These are phyloP conservation scores for Etheostoma perlongum DNA, from an alignment of 2,797 vertebrate species.

Conservation along the genomic window DNA sequence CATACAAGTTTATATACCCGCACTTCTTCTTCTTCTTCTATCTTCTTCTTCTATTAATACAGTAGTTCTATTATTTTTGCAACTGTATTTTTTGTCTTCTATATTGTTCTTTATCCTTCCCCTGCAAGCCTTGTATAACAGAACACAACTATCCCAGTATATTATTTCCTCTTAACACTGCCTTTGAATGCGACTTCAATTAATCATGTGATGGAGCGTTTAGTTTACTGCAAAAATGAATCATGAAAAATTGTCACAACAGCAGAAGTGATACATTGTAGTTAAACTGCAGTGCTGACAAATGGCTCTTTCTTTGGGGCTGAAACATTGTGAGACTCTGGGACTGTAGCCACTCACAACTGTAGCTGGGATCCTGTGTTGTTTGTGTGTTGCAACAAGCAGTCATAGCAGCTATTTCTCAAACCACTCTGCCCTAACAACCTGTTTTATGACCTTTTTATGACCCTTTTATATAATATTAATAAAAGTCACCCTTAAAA, in stretches of 20 bases:
- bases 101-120: not conserved
- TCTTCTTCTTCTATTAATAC: too few species aligned
- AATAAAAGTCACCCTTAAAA: not conserved
- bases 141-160: not conserved
- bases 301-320: not conserved
- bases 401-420: not conserved
- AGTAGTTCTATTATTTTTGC: not conserved
- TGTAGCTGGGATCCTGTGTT: conserved; percentile 33
- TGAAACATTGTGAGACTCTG: conserved; percentile 2
- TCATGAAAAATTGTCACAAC: not conserved
- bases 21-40: too few species aligned
- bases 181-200: not conserved
- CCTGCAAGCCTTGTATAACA: not conserved
- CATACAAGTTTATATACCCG: not conserved
- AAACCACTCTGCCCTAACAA: conserved; percentile 2
- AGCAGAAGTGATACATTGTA: conserved; percentile 2
- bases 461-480: too few species aligned
- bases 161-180: conserved; percentile 1
- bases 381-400: conserved; percentile 33
- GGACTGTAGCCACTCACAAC: conserved; percentile 27
- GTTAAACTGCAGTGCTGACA: not conserved
- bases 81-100: not conserved
- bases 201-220: not conserved
- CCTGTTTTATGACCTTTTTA: not conserved
- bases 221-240: conserved; percentile 6